These are phyloP conservation scores for Sipha flava DNA, from an alignment of 1,140 invertebrate genomes.

Conservation along the genomic window DNA sequence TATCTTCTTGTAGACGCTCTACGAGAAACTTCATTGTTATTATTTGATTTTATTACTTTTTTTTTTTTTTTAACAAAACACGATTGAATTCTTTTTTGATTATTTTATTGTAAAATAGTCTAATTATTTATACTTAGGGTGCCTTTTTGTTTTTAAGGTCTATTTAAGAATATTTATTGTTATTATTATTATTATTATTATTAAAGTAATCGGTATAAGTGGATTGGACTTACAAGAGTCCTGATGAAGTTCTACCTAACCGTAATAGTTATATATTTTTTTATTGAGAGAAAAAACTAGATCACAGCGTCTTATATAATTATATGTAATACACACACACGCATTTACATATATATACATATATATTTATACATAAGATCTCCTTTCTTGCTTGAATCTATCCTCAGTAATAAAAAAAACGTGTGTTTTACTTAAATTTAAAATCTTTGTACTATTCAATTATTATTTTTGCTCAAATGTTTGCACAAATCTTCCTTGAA, in stretches of 20 bases:
- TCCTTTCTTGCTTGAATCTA: conserved; percentile 5
- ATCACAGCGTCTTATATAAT: background rate
- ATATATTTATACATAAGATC: background rate
- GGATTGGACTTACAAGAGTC: background rate
- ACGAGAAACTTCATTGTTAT: conserved; percentile 14
- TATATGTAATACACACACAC: too few species aligned
- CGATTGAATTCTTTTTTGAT: background rate
- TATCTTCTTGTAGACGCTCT: background rate
- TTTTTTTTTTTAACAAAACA: conserved; percentile 2
- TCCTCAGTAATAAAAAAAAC: background rate
- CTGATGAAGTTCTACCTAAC: background rate
- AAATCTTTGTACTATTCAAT: too few species aligned
- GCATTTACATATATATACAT: background rate
- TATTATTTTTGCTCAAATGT: background rate
- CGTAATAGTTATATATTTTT: background rate
- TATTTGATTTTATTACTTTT: background rate
- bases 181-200: conserved; percentile 4
- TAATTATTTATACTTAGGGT: background rate
- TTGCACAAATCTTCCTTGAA: background rate
- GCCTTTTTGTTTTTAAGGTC: conserved; percentile 9
- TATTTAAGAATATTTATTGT: conserved; percentile 27
- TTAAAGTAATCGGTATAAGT: background rate
- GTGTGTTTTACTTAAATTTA: background rate
- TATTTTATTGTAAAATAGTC: background rate
- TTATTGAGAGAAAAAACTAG: conserved; percentile 11